A percentile compares a stretch with the other conserved stretches of the same genome.
phyloP scores from a whole-genome alignment of 2,888 invertebrate species.

The Acleris emargana region DNA sequence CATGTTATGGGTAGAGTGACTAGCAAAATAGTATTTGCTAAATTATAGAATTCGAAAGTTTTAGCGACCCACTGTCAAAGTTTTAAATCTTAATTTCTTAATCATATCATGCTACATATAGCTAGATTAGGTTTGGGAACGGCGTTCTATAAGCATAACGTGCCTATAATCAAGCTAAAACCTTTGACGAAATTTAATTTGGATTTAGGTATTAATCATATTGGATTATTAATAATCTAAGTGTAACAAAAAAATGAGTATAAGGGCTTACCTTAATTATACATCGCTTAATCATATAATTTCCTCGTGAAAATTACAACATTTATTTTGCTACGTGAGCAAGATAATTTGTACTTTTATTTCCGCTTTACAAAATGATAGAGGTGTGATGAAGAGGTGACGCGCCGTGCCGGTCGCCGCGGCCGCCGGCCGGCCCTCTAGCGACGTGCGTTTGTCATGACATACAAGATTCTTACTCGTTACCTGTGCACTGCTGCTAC shows the following conservation, averaged over 20 bases:
- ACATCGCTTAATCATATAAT: conserved; percentile 45
- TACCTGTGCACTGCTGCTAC: conserved; percentile 42
- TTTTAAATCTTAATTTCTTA: conserved; percentile 60
- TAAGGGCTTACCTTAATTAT: conserved; percentile 51
- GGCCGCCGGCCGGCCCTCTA: too few relatives aligned
- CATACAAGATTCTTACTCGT: conserved; percentile 27
- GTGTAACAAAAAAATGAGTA: conserved; percentile 65
- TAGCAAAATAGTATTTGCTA: conserved; percentile 81
- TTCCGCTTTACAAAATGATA: conserved; percentile 37
- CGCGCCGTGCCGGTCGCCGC: neutral
- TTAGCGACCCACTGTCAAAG: conserved; percentile 78
- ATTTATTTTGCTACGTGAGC: conserved; percentile 78
- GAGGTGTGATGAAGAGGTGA: conserved; percentile 11
- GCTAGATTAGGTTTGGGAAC: conserved; percentile 70
- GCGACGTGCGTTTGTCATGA: conserved; percentile 59
- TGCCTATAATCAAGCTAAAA: conserved; percentile 54
- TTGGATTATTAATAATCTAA: conserved; percentile 50
- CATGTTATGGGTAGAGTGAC: conserved; percentile 78
- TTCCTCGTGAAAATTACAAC: conserved; percentile 61
- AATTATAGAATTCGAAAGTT: conserved; percentile 63
- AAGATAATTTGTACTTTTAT: conserved; percentile 77
- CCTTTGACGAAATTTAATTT: conserved; percentile 53
- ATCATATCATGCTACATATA: conserved; percentile 60
- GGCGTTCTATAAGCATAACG: conserved; percentile 57
- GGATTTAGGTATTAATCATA: conserved; percentile 59